These are phyloP conservation scores for Pipra filicauda DNA, from an alignment of 2,113 vertebrate genomes.

Conservation along the genomic window DNA sequence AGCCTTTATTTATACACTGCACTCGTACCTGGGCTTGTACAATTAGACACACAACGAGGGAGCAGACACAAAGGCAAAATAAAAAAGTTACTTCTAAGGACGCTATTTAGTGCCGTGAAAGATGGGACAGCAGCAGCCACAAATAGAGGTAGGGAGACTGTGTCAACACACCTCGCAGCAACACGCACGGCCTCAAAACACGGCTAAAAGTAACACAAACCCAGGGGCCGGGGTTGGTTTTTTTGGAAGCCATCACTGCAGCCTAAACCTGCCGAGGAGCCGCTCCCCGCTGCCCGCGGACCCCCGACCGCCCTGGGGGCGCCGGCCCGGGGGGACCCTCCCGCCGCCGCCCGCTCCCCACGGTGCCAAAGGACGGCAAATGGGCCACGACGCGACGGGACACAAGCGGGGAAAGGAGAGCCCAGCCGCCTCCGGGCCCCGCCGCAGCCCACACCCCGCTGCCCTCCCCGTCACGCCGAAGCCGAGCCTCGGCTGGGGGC, in stretches of 20 bases:
- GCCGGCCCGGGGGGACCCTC: too few species aligned
- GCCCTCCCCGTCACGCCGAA: neutral
- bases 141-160: rapidly evolving
- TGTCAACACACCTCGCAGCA: neutral
- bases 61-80: neutral
- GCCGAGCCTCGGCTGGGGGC: neutral
- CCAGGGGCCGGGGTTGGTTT: rapidly evolving
- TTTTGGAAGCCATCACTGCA: neutral
- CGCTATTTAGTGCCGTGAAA: neutral
- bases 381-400: too few species aligned
- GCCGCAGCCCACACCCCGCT: neutral
- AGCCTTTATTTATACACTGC: rapidly evolving
- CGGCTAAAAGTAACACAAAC: neutral
- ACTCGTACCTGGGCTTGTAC: neutral
- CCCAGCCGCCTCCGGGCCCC: neutral
- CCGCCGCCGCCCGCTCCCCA: neutral
- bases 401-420: neutral
- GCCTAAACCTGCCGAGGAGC: neutral
- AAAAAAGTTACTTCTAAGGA: neutral
- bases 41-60: neutral
- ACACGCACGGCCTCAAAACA: neutral
- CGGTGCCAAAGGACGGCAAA: neutral
- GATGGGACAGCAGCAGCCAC: neutral
- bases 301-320: neutral
- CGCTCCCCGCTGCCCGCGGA: neutral